Evolutionary conservation across 37 sponge, comb jelly and placozoan species (phyloP).

Genomic region (Lycopodina hypogea): DNA sequence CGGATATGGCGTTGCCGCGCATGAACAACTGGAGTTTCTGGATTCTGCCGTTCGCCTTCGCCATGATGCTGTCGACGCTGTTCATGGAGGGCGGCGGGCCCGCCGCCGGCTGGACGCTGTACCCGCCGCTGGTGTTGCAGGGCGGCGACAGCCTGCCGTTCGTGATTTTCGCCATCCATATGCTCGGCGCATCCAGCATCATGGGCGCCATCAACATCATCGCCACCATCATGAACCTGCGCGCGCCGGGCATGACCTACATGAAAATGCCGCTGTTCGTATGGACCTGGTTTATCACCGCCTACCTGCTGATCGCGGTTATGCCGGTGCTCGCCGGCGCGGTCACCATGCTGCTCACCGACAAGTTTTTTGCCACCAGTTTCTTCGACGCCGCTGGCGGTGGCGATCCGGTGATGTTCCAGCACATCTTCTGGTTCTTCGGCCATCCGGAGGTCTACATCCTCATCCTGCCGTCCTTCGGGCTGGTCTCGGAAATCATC

Average conservation of each 20-base stretch:
- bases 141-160: neutral
- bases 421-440: neutral
- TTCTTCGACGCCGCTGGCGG: neutral
- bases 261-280: neutral
- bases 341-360: neutral
- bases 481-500: neutral
- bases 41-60: neutral
- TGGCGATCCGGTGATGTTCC: neutral
- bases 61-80: neutral
- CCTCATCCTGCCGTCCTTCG: neutral
- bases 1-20: conserved; percentile 1
- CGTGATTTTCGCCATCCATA: neutral
- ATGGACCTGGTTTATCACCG: neutral
- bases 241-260: neutral
- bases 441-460: conserved; percentile 1
- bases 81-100: neutral
- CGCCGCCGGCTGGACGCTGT: conserved; percentile 6
- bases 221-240: neutral
- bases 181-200: neutral
- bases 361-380: neutral
- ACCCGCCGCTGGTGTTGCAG: no score
- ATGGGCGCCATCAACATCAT: neutral
- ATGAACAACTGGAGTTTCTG: neutral
- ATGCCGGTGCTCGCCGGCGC: neutral
- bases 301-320: neutral